phyloP scores from a whole-genome alignment of 2,888 invertebrate species.

The Volucella inanis region DNA sequence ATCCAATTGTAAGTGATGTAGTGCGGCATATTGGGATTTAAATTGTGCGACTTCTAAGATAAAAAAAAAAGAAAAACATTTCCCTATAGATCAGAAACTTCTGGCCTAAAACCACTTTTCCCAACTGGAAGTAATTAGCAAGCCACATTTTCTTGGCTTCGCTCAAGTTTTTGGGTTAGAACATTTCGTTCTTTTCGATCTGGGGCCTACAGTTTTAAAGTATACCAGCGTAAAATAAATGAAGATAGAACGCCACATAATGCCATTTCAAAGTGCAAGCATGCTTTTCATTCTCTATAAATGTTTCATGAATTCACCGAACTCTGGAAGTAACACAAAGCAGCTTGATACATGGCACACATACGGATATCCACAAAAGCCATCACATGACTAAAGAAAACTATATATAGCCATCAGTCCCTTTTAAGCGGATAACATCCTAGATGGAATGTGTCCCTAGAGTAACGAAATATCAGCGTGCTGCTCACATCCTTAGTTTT shows the following conservation, averaged over 20 bases:
- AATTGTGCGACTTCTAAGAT: too few species aligned
- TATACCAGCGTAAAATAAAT: too few species aligned
- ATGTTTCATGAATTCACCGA: constrained; percentile 12
- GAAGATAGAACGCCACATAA: background rate
- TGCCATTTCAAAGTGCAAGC: constrained; percentile 3
- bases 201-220: too few species aligned
- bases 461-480: background rate
- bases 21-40: too few species aligned
- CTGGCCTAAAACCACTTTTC: too few species aligned
- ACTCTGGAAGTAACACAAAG: background rate
- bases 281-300: constrained; percentile 21
- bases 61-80: too few species aligned
- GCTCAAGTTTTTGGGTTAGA: too few species aligned
- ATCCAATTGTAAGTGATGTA: too few species aligned
- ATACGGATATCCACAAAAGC: background rate
- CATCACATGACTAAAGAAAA: background rate
- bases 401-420: background rate
- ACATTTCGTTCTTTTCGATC: too few species aligned
- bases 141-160: too few species aligned
- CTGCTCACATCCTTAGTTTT: background rate
- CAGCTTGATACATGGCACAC: background rate
- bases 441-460: constrained; percentile 5
- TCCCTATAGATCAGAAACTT: too few species aligned
- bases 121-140: too few species aligned
- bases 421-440: constrained; percentile 30